Percentiles rank a stretch among this genome's conserved stretches.
Evolutionary conservation across 2,888 invertebrate genomes (phyloP).

Genomic region (Drosophila nr. medialis): DNA sequence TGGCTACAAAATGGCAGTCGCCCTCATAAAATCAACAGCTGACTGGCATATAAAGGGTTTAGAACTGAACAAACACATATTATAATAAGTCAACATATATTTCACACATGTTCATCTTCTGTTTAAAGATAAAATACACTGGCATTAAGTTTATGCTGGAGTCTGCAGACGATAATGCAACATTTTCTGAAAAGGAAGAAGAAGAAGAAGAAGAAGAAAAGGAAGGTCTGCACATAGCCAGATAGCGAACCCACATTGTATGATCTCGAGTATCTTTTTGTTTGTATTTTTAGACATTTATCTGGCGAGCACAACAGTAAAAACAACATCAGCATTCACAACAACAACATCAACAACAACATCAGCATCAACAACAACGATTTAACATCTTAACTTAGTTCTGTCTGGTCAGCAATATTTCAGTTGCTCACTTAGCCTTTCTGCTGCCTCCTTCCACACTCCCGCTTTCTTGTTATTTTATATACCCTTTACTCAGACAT

Average conservation of each 20-base stretch:
- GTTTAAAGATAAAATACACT: background rate
- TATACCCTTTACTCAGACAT: background rate
- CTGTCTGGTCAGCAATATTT: slow-evolving; percentile 63
- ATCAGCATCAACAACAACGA: slow-evolving; percentile 41
- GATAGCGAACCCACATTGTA: slow-evolving; percentile 60
- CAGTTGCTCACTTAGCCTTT: slow-evolving; percentile 7
- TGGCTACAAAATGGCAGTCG: slow-evolving; percentile 58
- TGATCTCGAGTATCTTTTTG: slow-evolving; percentile 59
- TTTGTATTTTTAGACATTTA: slow-evolving; percentile 74
- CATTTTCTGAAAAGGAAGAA: slow-evolving; percentile 5
- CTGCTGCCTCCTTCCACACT: background rate
- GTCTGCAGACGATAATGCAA: slow-evolving; percentile 27
- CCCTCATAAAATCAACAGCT: slow-evolving; percentile 7
- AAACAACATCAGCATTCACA: slow-evolving; percentile 15
- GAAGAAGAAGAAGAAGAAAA: slow-evolving; percentile 6
- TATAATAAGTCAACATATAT: background rate
- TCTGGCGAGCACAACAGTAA: slow-evolving; percentile 45
- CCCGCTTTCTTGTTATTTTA: background rate
- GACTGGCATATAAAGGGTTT: background rate
- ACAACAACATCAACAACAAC: slow-evolving; percentile 44
- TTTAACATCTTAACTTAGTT: slow-evolving; percentile 53
- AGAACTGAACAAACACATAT: background rate
- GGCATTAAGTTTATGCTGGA: slow-evolving; percentile 31
- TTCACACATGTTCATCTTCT: slow-evolving; percentile 4
- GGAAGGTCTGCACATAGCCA: slow-evolving; percentile 43